Conservation (phyloP, 1,140 invertebrate genomes). For the Archegozetes longisetosus region DNA sequence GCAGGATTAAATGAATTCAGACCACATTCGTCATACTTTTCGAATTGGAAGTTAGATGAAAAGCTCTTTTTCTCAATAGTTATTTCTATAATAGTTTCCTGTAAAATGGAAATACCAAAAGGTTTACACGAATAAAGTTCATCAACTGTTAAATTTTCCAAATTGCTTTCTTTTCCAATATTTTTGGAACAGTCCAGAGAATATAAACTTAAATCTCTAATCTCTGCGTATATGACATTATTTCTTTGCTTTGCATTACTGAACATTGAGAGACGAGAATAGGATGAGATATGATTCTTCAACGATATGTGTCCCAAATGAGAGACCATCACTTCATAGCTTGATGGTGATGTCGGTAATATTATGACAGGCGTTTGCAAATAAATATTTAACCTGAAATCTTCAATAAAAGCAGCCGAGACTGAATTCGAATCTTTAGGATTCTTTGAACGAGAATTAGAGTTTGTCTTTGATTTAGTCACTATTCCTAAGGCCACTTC, state of each 20-base stretch:
- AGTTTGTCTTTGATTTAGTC: constrained; percentile 13
- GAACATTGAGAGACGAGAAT: background rate
- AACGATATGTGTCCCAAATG: constrained; percentile 65
- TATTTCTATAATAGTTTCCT: constrained; percentile 57
- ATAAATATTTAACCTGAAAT: constrained; percentile 42
- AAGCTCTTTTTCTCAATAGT: constrained; percentile 17
- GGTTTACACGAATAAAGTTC: constrained; percentile 47
- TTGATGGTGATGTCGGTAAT: constrained; percentile 55
- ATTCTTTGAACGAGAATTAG: background rate
- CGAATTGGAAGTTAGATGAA: background rate
- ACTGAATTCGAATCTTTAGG: background rate
- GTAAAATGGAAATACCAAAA: constrained; percentile 49
- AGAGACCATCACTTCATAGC: constrained; percentile 69
- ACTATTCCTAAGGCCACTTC: constrained; percentile 85
- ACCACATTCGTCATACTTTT: background rate
- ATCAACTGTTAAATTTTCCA: constrained; percentile 31
- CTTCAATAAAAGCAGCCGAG: constrained; percentile 5
- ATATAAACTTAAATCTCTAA: constrained; percentile 74
- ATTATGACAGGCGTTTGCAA: constrained; percentile 79
- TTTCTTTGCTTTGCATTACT: background rate
- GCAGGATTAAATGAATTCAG: background rate
- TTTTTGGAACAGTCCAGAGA: constrained; percentile 39
- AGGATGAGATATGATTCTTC: constrained; percentile 2
- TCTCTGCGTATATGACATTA: constrained; percentile 30
- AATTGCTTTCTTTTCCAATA: constrained; percentile 28